phyloP scores from a whole-genome alignment of 2,888 invertebrate species.

The Xestobium rufovillosum region DNA sequence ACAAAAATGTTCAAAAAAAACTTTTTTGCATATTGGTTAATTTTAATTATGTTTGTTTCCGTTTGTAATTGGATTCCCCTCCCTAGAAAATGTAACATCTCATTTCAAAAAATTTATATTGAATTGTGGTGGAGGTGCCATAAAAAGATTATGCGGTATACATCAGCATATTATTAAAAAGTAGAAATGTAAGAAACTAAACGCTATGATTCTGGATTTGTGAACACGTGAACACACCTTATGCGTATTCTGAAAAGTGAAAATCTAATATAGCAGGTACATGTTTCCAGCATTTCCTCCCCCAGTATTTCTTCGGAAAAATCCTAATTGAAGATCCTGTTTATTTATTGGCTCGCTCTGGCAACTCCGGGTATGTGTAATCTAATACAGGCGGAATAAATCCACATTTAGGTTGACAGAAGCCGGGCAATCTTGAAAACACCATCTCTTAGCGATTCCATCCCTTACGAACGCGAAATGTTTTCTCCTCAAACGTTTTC shows the following conservation, averaged over 20 bases:
- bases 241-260: no score
- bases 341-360: conserved; percentile 40
- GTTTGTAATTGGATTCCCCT: no score
- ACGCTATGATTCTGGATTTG: no score
- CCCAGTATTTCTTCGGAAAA: conserved; percentile 30
- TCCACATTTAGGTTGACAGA: conserved; percentile 48
- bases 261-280: conserved; percentile 14
- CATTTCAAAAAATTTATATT: no score
- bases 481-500: no score
- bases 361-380: conserved; percentile 42
- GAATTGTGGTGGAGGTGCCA: no score
- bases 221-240: no score
- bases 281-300: conserved; percentile 28
- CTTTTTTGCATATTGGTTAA: conserved; percentile 28
- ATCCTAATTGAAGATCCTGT: conserved; percentile 42
- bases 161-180: no score
- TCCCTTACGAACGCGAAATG: no score
- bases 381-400: conserved; percentile 47
- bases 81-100: no score
- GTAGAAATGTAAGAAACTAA: no score
- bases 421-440: conserved; percentile 37
- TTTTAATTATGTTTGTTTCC: conserved; percentile 31
- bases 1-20: conserved; percentile 34
- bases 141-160: no score
- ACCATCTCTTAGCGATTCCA: conserved; percentile 22